These are phyloP conservation scores for Ligdia adustata DNA, from an alignment of 2,888 invertebrate genomes.

Conservation along the genomic window DNA sequence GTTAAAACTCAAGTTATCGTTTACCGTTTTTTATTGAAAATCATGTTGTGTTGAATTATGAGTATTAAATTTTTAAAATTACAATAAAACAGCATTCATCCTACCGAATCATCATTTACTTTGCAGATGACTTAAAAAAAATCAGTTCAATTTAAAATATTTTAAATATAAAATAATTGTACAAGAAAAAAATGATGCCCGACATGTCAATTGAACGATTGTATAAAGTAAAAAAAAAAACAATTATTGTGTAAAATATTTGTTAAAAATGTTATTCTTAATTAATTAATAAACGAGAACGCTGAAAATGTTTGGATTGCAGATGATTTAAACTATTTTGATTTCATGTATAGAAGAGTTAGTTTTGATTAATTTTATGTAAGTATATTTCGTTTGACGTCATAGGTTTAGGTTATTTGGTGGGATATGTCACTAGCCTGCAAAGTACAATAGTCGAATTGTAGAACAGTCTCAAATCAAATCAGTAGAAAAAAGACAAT, in stretches of 20 bases:
- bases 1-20: no score
- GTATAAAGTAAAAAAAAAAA: slow-evolving; percentile 71
- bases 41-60: no score
- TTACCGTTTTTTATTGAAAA: no score
- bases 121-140: slow-evolving; percentile 50
- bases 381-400: background rate
- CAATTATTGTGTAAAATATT: slow-evolving; percentile 46
- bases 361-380: background rate
- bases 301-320: slow-evolving; percentile 39
- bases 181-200: slow-evolving; percentile 77
- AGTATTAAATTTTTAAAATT: background rate
- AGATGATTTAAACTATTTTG: slow-evolving; percentile 21
- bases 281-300: slow-evolving; percentile 40
- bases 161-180: slow-evolving; percentile 60
- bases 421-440: slow-evolving; percentile 55
- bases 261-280: slow-evolving; percentile 32
- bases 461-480: slow-evolving; percentile 48
- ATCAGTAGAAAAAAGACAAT: background rate
- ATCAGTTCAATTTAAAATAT: slow-evolving; percentile 25
- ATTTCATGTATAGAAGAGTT: slow-evolving; percentile 27
- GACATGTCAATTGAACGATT: slow-evolving; percentile 80
- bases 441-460: slow-evolving; percentile 69
- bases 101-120: slow-evolving; percentile 43
- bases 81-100: slow-evolving; percentile 27
- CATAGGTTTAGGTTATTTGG: background rate